These are phyloP conservation scores for Drosophila nannoptera DNA, from an alignment of 1,140 invertebrate species.

Conservation along the genomic window DNA sequence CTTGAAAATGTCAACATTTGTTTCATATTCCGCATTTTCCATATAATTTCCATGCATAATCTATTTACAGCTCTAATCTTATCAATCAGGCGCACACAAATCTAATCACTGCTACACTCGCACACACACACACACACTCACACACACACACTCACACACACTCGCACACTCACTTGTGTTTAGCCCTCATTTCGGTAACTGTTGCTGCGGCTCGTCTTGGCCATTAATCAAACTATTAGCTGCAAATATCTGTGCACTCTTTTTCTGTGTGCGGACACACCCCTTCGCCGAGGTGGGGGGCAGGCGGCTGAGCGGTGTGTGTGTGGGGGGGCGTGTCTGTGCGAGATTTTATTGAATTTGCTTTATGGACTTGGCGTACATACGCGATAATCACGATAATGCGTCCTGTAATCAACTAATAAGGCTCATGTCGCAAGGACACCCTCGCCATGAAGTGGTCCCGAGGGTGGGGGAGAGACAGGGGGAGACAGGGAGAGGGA, in stretches of 20 bases:
- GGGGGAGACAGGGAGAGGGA: background rate
- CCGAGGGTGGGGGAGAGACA: background rate
- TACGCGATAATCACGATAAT: conserved; percentile 79
- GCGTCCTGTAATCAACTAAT: conserved; percentile 79
- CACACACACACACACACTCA: conserved; percentile 32
- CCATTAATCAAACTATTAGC: conserved; percentile 79
- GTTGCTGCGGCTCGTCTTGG: conserved; percentile 42
- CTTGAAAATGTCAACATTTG: conserved; percentile 66
- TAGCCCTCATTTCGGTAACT: conserved; percentile 23
- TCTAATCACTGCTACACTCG: conserved; percentile 22
- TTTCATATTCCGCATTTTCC: conserved; percentile 64
- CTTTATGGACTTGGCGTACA: conserved; percentile 59
- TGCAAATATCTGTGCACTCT: conserved; percentile 49
- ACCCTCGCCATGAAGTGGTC: conserved; percentile 32
- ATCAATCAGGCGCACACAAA: conserved; percentile 51
- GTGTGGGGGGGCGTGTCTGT: background rate
- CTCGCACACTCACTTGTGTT: too few relatives aligned
- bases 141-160: too few relatives aligned
- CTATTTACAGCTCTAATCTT: conserved; percentile 62
- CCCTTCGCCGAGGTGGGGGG: conserved; percentile 34
- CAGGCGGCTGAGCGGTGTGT: too few relatives aligned
- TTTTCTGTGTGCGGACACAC: conserved; percentile 50
- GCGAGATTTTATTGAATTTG: conserved; percentile 33
- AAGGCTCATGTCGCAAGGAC: conserved; percentile 73
- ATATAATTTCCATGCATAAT: conserved; percentile 61